Conservation (phyloP, 2,113 vertebrate genomes). For the Oostethus manadensis region DNA sequence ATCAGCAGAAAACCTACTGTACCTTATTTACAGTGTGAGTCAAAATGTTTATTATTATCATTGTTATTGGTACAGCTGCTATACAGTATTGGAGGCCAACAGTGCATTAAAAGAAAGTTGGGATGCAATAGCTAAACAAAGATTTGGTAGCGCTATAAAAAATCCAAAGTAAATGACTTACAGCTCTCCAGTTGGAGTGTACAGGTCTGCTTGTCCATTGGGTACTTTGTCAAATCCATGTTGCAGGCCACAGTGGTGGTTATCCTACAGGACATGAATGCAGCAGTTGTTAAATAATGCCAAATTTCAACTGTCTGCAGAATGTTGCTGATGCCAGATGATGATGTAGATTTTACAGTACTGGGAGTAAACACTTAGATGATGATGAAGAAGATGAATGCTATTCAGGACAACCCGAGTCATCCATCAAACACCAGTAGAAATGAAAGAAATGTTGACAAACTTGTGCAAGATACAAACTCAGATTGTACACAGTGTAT, state of each 20-base stretch:
- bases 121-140: background rate
- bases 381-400: too few species aligned
- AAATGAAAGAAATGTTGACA: background rate
- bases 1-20: too few species aligned
- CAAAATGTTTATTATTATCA: too few species aligned
- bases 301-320: background rate
- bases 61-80: too few species aligned
- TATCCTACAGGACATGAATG: conserved; percentile 66
- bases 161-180: conserved; percentile 52
- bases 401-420: background rate
- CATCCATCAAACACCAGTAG: background rate
- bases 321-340: background rate
- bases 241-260: conserved; percentile 87
- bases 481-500: too few species aligned
- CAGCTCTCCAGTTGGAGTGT: conserved; percentile 90
- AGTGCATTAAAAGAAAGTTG: background rate
- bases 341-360: background rate
- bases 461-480: background rate
- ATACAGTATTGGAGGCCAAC: too few species aligned
- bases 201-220: conserved; percentile 90
- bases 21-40: too few species aligned
- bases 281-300: background rate
- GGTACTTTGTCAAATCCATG: conserved; percentile 91
- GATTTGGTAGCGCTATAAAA: background rate
- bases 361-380: background rate